These are phyloP conservation scores for Setipinna tenuifilis DNA, from an alignment of 2,797 vertebrate species.

Conservation along the genomic window DNA sequence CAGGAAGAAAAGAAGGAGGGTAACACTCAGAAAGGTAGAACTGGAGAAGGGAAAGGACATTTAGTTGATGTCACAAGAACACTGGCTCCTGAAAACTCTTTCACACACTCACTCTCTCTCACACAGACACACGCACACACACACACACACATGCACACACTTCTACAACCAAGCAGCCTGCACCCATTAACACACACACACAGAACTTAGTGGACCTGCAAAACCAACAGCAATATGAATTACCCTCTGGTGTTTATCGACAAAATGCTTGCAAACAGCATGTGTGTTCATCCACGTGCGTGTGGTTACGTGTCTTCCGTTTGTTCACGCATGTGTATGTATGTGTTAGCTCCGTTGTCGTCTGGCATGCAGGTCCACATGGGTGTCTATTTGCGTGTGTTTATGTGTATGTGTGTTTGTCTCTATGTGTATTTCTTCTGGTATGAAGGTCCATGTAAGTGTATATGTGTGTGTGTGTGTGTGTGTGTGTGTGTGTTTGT, in stretches of 20 bases:
- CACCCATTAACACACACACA: not conserved
- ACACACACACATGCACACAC: not conserved
- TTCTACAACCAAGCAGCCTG: not conserved
- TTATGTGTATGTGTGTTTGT: constrained; percentile 15
- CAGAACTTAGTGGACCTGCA: not conserved
- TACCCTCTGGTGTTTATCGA: constrained; percentile 1
- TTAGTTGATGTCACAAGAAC: not conserved
- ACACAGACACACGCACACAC: constrained; percentile 13
- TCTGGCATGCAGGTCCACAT: too few relatives aligned
- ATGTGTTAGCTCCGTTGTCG: too few relatives aligned
- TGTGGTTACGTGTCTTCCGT: not conserved
- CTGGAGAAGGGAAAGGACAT: constrained; percentile 38
- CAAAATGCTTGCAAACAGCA: not conserved
- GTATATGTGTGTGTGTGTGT: not conserved
- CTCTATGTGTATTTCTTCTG: not conserved
- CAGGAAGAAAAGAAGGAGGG: constrained; percentile 41
- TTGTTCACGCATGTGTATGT: too few relatives aligned
- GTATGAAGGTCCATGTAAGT: not conserved
- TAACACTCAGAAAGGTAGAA: constrained; percentile 39
- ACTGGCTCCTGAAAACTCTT: constrained; percentile 3
- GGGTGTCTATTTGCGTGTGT: not conserved
- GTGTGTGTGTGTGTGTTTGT: constrained; percentile 17
- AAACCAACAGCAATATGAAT: constrained; percentile 4
- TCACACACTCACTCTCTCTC: constrained; percentile 35
- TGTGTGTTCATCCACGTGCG: not conserved